Evolutionary conservation across 2,797 vertebrate genomes (phyloP).

Genomic region (Gobionotothen gibberifrons): DNA sequence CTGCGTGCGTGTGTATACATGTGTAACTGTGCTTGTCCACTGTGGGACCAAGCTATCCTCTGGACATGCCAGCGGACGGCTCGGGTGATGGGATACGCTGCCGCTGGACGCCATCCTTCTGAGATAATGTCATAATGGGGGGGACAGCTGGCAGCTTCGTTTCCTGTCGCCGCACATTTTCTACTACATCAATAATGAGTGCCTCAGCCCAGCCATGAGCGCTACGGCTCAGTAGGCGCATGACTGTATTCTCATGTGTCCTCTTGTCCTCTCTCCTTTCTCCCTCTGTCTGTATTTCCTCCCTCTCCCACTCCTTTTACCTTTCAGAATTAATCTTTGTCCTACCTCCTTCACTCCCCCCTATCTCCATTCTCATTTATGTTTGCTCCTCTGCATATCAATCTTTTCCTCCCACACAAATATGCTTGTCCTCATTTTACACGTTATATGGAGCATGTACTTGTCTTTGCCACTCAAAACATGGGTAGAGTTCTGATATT

Average conservation of each 20-base stretch:
- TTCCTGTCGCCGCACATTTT: conserved; percentile 82
- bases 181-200: conserved; percentile 82
- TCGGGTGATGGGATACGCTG: conserved; percentile 60
- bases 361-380: conserved; percentile 26
- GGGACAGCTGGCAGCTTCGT: conserved; percentile 81
- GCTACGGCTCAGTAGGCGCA: conserved; percentile 66
- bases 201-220: conserved; percentile 71
- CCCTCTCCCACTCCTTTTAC: conserved; percentile 16
- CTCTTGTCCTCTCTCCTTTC: conserved; percentile 35
- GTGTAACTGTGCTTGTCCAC: conserved; percentile 33
- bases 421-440: conserved; percentile 35
- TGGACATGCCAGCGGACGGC: conserved; percentile 52
- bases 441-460: conserved; percentile 45
- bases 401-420: conserved; percentile 17
- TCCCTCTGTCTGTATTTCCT: conserved; percentile 12
- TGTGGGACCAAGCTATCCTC: conserved; percentile 33
- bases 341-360: conserved; percentile 15
- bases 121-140: conserved; percentile 78
- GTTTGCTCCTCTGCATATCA: conserved; percentile 24
- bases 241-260: conserved; percentile 69
- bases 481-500: neutral
- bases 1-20: neutral
- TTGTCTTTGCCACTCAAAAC: conserved; percentile 9
- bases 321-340: conserved; percentile 50
- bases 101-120: conserved; percentile 67